phyloP scores from a whole-genome alignment of 2,888 invertebrate species.

The Hypomecis atomaria region DNA sequence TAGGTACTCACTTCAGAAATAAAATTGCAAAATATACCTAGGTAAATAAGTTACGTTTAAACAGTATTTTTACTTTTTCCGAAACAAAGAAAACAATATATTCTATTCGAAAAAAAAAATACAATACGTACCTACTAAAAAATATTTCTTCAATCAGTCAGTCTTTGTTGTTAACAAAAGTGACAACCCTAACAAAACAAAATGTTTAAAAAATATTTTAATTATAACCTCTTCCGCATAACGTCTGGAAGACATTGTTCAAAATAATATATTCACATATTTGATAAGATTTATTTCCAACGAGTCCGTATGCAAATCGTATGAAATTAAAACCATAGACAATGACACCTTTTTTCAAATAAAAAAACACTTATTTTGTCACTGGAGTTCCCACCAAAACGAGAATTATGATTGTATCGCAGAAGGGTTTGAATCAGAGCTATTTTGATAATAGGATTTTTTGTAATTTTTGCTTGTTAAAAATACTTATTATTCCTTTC shows the following conservation, averaged over 20 bases:
- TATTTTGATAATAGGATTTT: neutral
- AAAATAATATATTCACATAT: constrained; percentile 77
- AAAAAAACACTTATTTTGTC: constrained; percentile 62
- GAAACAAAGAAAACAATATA: no score
- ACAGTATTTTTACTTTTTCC: no score
- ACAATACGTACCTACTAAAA: neutral
- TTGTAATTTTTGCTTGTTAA: neutral
- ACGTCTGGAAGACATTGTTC: constrained; percentile 74
- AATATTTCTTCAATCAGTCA: neutral
- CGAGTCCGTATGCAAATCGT: constrained; percentile 71
- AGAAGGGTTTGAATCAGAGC: constrained; percentile 19
- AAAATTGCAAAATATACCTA: no score
- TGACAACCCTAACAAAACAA: constrained; percentile 60
- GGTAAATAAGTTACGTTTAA: no score
- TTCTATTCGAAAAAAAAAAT: no score
- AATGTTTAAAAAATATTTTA: constrained; percentile 63
- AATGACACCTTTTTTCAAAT: constrained; percentile 61
- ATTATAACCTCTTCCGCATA: constrained; percentile 75
- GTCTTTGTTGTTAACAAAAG: neutral
- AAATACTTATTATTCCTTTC: no score
- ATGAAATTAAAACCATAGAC: constrained; percentile 74
- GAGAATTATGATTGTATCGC: constrained; percentile 53
- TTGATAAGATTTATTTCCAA: constrained; percentile 69
- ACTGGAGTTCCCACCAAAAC: constrained; percentile 74
- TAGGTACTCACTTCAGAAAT: no score